Conservation (phyloP, 2,888 invertebrate species). For the Folsomia manolachei region DNA sequence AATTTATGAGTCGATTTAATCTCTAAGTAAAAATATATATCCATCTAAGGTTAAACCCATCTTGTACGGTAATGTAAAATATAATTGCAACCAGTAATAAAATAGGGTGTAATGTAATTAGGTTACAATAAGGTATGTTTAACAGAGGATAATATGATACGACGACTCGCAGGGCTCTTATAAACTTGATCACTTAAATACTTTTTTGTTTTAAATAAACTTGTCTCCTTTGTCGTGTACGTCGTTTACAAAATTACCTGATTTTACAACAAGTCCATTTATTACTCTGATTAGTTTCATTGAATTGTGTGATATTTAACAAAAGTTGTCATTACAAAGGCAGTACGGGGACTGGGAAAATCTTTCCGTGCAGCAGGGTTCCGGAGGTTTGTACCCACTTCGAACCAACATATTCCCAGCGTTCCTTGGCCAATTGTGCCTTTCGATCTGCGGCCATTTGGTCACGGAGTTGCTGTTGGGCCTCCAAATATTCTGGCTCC, state of each 20-base stretch:
- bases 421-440: conserved; percentile 14
- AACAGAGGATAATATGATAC: not conserved
- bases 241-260: too few species aligned
- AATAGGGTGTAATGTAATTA: too few species aligned
- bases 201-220: not conserved
- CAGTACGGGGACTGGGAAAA: conserved; percentile 30
- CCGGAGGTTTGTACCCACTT: not conserved
- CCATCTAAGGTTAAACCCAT: too few species aligned
- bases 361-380: conserved; percentile 32
- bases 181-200: not conserved
- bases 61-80: too few species aligned
- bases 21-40: not conserved
- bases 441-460: not conserved
- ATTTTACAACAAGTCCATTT: too few species aligned
- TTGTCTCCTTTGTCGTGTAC: not conserved
- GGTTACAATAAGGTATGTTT: not conserved
- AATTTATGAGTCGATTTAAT: not conserved
- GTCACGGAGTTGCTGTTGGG: conserved; percentile 25
- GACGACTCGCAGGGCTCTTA: not conserved
- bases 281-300: too few species aligned
- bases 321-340: not conserved
- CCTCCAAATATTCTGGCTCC: conserved; percentile 25
- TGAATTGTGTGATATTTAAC: too few species aligned
- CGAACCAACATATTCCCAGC: conserved; percentile 10
- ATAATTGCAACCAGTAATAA: not conserved